Base-by-base conservation (phyloP, 2,113 vertebrate genomes). In the Odontophorus gujanensis region DNA sequence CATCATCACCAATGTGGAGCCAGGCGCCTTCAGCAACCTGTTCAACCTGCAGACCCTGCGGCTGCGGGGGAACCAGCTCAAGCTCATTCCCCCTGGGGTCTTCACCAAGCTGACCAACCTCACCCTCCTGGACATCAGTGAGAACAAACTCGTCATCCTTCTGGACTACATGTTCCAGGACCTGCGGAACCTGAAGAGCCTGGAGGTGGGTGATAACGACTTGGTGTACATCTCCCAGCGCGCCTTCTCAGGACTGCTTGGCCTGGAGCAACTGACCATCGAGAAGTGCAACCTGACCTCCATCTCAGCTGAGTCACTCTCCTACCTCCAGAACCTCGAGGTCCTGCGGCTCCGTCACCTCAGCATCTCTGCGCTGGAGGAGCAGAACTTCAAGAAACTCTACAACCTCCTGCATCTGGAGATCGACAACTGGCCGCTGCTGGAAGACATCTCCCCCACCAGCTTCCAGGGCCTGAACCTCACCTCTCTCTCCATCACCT, bases 141-240 rank as follows among this genome's bases (percentile, higher is more conserved):
- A 98, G 94, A 99, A 99, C 97, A 99, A 98, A 84, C 98, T 99
- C 15, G 99, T 99, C 65, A 98, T 99, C 96, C 98, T 99, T 80
- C 96, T 99, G 91, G 99, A 99, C 96, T 99, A 98, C 95, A 98
- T 98, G 66, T 99, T 99, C 96, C 99, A 99, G 97, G 99, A 99
- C 86, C 97, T 99, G 81, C 96, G 92, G 51, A 98, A 97, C 96
- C 97, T 99, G 19, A 98, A 97, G 82, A 97, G 97, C 78, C 98
- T 99, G 78, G 98, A 99, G 66, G 98, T 99, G 45, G 99, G 99
- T 0, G 99, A 99, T 97, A 99, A 99, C 2, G 99, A 99, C 97
- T 93, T 99, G 96, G 99, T 99, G 90, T 99, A 99, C 96, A 99
- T 99, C 96, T 99, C 99, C 25, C 99, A 99, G 22, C 98, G 99